Conservation (phyloP, 2,113 vertebrate genomes). For the Sceloporus tristichus region DNA sequence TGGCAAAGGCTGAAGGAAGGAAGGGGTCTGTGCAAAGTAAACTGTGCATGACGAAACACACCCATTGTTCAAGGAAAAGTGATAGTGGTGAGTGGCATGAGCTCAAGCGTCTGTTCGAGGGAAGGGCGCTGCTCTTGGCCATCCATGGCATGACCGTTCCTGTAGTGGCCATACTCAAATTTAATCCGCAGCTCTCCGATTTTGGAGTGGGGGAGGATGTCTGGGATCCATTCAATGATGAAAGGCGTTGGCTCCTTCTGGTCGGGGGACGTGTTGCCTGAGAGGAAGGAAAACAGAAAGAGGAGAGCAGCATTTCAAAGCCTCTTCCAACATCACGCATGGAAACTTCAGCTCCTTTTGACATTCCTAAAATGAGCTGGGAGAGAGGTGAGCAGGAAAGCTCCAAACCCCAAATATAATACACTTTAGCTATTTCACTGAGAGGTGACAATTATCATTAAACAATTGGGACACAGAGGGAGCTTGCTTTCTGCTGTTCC, state of each 20-base stretch:
- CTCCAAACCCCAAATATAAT: neutral
- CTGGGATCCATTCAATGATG: slow-evolving; percentile 92
- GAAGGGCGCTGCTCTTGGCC: slow-evolving; percentile 62
- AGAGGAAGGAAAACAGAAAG: neutral
- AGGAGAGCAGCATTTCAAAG: neutral
- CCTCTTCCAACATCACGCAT: neutral
- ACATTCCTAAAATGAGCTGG: no score
- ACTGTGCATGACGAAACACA: slow-evolving; percentile 31
- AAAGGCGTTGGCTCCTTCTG: slow-evolving; percentile 88
- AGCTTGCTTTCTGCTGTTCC: no score
- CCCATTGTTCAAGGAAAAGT: slow-evolving; percentile 72
- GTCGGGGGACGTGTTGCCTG: slow-evolving; percentile 82
- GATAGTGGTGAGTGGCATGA: slow-evolving; percentile 75
- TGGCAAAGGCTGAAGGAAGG: neutral
- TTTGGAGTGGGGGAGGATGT: slow-evolving; percentile 85
- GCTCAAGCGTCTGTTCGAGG: slow-evolving; percentile 71
- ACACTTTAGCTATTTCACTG: no score
- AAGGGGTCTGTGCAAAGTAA: slow-evolving; percentile 60
- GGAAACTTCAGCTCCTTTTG: neutral
- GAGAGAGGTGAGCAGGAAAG: neutral
- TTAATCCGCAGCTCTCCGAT: slow-evolving; percentile 88
- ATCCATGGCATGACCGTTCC: slow-evolving; percentile 76
- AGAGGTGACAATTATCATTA: no score
- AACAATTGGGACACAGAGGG: no score
- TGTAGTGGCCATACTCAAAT: slow-evolving; percentile 90